phyloP scores from a whole-genome alignment of 2,113 vertebrate species.

The Carassius carassius region DNA sequence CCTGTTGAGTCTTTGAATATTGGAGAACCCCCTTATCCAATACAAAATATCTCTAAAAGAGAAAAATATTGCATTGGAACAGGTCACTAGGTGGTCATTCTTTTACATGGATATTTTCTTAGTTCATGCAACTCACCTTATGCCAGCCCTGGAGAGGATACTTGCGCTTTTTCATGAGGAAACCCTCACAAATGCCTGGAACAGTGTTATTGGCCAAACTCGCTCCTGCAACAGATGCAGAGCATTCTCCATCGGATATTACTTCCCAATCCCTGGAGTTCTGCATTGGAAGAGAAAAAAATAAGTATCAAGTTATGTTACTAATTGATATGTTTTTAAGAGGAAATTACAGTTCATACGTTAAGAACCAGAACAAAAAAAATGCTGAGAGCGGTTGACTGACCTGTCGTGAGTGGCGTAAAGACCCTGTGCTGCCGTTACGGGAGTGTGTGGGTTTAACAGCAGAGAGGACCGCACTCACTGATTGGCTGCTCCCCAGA shows the following conservation, averaged over 20 bases:
- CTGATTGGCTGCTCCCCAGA: too few species aligned
- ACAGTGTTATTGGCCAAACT: slow-evolving; percentile 61
- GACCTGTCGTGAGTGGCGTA: slow-evolving; percentile 77
- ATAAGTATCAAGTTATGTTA: neutral
- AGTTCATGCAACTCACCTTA: slow-evolving; percentile 79
- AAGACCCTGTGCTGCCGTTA: slow-evolving; percentile 82
- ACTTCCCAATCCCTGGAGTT: slow-evolving; percentile 89
- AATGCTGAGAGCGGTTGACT: neutral
- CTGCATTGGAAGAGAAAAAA: slow-evolving; percentile 50
- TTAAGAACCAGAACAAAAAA: neutral
- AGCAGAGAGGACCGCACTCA: too few species aligned
- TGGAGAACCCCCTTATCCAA: slow-evolving; percentile 86
- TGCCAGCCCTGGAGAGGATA: slow-evolving; percentile 97
- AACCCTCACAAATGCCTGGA: slow-evolving; percentile 84
- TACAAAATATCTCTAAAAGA: slow-evolving; percentile 84
- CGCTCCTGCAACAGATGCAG: slow-evolving; percentile 48
- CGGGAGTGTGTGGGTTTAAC: slow-evolving; percentile 74
- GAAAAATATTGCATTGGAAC: slow-evolving; percentile 20
- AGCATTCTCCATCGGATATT: slow-evolving; percentile 75
- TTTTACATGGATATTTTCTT: neutral
- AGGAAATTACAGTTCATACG: neutral
- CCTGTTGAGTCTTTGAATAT: slow-evolving; percentile 85
- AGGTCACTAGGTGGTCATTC: neutral
- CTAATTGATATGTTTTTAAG: neutral
- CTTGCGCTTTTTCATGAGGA: slow-evolving; percentile 92